These are phyloP conservation scores for Dysdera silvatica DNA, from an alignment of 1,140 invertebrate species.

Conservation along the genomic window DNA sequence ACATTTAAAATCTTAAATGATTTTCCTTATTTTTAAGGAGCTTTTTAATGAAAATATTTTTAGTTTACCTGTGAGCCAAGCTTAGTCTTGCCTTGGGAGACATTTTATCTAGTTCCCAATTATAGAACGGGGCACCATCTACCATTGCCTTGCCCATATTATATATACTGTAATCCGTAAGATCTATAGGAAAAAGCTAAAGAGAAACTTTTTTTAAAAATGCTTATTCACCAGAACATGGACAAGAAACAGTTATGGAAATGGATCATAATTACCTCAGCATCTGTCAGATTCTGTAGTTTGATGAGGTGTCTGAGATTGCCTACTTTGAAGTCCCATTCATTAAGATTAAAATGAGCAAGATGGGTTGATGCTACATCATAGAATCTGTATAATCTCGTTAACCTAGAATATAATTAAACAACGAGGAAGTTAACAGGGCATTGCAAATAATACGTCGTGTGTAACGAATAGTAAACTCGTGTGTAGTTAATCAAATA, in stretches of 20 bases:
- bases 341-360: neutral
- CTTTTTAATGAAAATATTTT: too few relatives aligned
- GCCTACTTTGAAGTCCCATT: neutral
- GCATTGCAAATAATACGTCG: too few relatives aligned
- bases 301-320: neutral
- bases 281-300: neutral
- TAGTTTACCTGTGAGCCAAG: too few relatives aligned
- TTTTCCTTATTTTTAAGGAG: too few relatives aligned
- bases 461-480: too few relatives aligned
- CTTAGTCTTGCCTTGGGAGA: too few relatives aligned
- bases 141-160: neutral
- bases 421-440: neutral
- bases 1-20: too few relatives aligned
- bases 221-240: neutral
- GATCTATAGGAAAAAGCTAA: neutral
- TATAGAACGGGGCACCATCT: slow-evolving; percentile 4
- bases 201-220: neutral
- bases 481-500: too few relatives aligned
- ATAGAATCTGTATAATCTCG: slow-evolving; percentile 10
- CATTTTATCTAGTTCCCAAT: slow-evolving; percentile 5
- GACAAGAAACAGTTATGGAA: neutral
- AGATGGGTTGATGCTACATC: neutral
- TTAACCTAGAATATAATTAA: neutral
- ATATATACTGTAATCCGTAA: neutral
- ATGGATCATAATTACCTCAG: slow-evolving; percentile 16